Conservation (phyloP, 2,113 vertebrate species). For the Spea multiplicata region DNA sequence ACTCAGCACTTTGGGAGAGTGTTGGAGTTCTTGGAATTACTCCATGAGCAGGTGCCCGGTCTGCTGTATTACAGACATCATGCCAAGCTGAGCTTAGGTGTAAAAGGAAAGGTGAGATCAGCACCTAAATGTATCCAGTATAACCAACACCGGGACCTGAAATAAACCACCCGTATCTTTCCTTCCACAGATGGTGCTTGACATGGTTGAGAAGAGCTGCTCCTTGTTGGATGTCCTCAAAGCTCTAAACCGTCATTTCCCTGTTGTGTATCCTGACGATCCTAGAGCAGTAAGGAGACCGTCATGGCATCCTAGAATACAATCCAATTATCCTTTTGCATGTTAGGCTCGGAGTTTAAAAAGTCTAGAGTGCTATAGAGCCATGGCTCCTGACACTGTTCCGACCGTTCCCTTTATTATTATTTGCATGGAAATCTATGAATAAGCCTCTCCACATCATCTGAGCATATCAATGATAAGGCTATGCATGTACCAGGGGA, state of each 20-base stretch:
- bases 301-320: not conserved
- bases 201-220: slow-evolving; percentile 27
- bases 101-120: slow-evolving; percentile 30
- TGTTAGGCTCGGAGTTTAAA: too few relatives aligned
- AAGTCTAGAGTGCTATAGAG: too few relatives aligned
- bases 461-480: too few relatives aligned
- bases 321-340: too few relatives aligned
- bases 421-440: too few relatives aligned
- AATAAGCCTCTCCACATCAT: too few relatives aligned
- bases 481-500: too few relatives aligned
- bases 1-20: slow-evolving; percentile 57
- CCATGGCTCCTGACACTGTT: too few relatives aligned
- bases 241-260: slow-evolving; percentile 20
- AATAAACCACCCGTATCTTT: not conserved
- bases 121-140: too few relatives aligned
- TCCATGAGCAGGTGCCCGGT: slow-evolving; percentile 55
- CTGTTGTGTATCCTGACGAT: slow-evolving; percentile 3
- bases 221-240: slow-evolving; percentile 19
- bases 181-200: slow-evolving; percentile 20
- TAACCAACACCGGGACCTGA: not conserved
- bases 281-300: slow-evolving; percentile 1
- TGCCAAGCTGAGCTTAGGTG: slow-evolving; percentile 29
- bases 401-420: too few relatives aligned
- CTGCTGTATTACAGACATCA: slow-evolving; percentile 53
- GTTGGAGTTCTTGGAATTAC: slow-evolving; percentile 59